Evolutionary conservation across 1,140 invertebrate species (phyloP).

Genomic region (Nephila pilipes): DNA sequence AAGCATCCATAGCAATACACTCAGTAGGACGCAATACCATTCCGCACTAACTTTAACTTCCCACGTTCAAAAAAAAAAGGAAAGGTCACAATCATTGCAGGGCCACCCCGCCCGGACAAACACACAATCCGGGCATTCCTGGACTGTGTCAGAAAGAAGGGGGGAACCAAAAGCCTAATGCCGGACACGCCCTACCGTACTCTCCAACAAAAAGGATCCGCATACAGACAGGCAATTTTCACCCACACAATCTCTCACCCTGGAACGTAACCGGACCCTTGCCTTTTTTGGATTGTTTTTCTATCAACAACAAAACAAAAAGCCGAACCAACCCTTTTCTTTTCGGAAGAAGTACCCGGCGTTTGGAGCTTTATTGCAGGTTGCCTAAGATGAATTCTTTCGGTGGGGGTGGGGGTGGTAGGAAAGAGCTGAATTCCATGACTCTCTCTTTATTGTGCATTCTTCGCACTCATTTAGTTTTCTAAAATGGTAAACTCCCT

Average conservation of each 20-base stretch:
- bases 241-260: constrained; percentile 24
- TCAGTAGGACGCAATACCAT: too few species aligned
- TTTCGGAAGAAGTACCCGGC: not conserved
- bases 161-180: not conserved
- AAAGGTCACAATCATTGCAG: not conserved
- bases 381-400: not conserved
- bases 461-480: not conserved
- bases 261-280: not conserved
- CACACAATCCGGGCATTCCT: not conserved
- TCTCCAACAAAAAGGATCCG: constrained; percentile 18
- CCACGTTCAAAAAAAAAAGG: constrained; percentile 3
- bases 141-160: not conserved
- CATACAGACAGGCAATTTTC: constrained; percentile 57
- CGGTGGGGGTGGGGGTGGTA: not conserved
- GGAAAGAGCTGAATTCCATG: not conserved
- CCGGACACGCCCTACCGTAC: not conserved
- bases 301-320: not conserved
- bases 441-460: not conserved
- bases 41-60: not conserved
- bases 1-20: not conserved
- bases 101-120: not conserved
- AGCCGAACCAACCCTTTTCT: not conserved
- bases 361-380: not conserved
- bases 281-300: constrained; percentile 7
- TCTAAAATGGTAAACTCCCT: not conserved